Conservation (phyloP, 2,113 vertebrate species). For the Platysteira castanea region DNA sequence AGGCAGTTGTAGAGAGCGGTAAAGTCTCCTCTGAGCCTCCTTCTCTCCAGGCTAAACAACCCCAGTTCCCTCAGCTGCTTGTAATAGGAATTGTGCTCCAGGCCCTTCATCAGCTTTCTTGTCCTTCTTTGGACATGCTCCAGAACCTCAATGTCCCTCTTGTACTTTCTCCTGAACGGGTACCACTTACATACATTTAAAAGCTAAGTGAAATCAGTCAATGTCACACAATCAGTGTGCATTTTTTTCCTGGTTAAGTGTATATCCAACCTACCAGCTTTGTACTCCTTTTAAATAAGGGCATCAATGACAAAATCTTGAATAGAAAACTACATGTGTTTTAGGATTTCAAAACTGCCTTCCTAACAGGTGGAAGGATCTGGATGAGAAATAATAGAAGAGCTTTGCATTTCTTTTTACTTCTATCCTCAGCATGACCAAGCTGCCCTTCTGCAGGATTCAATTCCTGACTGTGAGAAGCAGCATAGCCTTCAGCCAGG, state of each 20-base stretch:
- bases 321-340: neutral
- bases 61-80: neutral
- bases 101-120: neutral
- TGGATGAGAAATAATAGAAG: neutral
- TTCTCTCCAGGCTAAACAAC: neutral
- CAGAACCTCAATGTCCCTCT: neutral
- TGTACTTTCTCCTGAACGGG: neutral
- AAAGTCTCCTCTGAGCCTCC: too few species aligned
- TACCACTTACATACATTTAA: neutral
- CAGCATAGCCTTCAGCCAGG: neutral
- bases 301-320: neutral
- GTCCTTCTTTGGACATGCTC: neutral
- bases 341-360: neutral
- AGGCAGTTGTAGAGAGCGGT: neutral
- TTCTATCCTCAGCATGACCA: neutral
- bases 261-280: neutral
- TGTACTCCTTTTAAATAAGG: neutral
- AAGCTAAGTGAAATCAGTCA: neutral
- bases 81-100: neutral
- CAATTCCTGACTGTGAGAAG: neutral
- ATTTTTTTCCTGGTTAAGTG: neutral
- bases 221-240: neutral
- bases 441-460: neutral
- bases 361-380: neutral
- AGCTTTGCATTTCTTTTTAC: neutral